Evolutionary conservation across 2,113 vertebrate species (phyloP).

Genomic region (Heterotilapia buettikoferi): DNA sequence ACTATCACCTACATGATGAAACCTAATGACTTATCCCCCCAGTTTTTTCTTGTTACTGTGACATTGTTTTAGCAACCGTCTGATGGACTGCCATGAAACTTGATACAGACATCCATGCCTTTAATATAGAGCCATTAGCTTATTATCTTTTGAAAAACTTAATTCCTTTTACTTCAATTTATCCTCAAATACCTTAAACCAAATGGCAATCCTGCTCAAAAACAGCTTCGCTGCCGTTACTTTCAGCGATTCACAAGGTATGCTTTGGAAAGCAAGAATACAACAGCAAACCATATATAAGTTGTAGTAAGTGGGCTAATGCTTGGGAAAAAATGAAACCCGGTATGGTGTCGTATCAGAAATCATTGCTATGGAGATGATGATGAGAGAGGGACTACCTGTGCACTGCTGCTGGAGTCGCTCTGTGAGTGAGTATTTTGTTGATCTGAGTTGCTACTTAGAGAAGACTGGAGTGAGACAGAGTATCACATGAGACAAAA

Average conservation of each 20-base stretch:
- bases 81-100: background rate
- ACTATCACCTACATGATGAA: background rate
- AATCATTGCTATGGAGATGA: background rate
- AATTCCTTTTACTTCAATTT: background rate
- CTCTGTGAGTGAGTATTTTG: slow-evolving; percentile 83
- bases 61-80: background rate
- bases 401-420: slow-evolving; percentile 86
- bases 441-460: slow-evolving; percentile 85
- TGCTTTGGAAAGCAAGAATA: background rate
- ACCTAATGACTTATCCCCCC: background rate
- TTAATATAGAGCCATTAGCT: background rate
- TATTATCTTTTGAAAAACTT: background rate
- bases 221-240: background rate
- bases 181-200: background rate
- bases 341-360: background rate
- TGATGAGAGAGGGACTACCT: slow-evolving; percentile 69
- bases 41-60: background rate
- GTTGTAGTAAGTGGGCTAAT: background rate
- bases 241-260: background rate
- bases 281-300: background rate
- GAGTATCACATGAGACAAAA: background rate
- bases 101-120: background rate
- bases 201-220: background rate
- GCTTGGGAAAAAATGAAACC: background rate
- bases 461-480: slow-evolving; percentile 77